These are phyloP conservation scores for Micropterix aruncella DNA, from an alignment of 2,888 invertebrate genomes.

Conservation along the genomic window DNA sequence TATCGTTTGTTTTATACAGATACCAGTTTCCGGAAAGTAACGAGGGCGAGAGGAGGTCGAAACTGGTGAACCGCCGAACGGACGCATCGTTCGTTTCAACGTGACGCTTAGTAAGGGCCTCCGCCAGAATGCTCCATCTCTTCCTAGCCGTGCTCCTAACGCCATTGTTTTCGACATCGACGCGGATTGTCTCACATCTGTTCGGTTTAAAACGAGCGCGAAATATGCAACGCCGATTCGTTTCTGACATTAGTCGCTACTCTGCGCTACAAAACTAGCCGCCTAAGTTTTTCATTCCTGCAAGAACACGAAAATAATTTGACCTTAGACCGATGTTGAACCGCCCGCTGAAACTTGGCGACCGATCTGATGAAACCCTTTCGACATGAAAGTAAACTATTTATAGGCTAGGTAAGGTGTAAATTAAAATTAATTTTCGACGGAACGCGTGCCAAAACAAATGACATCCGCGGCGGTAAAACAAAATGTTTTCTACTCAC, in stretches of 20 bases:
- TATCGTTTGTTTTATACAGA: constrained; percentile 37
- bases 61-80: constrained; percentile 42
- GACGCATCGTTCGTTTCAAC: constrained; percentile 21
- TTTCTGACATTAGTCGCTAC: background rate
- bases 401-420: too few species aligned
- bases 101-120: constrained; percentile 33
- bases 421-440: too few species aligned
- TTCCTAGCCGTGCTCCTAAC: constrained; percentile 26
- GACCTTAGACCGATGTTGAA: too few species aligned
- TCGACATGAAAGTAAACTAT: too few species aligned
- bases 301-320: background rate
- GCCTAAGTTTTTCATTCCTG: background rate
- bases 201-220: too few species aligned
- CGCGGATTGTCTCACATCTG: background rate
- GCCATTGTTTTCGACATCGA: background rate
- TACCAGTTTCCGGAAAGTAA: constrained; percentile 39
- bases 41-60: constrained; percentile 31
- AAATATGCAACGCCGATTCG: too few species aligned
- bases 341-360: too few species aligned
- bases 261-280: background rate
- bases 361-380: too few species aligned
- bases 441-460: too few species aligned
- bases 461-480: too few species aligned
- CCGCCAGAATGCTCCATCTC: constrained; percentile 56
- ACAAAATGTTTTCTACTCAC: too few species aligned